phyloP scores from a whole-genome alignment of 2,888 invertebrate species.

The Sesia apiformis region DNA sequence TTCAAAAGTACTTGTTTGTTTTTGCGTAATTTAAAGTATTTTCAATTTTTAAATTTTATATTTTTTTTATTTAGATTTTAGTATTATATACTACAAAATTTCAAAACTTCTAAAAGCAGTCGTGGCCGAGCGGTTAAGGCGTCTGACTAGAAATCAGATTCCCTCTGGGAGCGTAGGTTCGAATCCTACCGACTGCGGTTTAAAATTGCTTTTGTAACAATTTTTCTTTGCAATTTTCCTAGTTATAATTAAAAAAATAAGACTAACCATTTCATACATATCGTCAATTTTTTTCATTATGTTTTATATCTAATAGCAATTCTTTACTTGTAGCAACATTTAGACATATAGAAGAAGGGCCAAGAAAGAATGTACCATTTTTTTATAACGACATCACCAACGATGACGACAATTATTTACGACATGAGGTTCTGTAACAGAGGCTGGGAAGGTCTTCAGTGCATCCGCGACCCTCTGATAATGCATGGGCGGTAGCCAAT shows the following conservation, averaged over 20 bases:
- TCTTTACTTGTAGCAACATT: background rate
- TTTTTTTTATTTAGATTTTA: too few relatives aligned
- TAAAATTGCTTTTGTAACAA: constrained; percentile 19
- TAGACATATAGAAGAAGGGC: background rate
- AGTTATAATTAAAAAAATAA: background rate
- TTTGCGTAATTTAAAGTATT: too few relatives aligned
- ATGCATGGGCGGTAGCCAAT: too few relatives aligned
- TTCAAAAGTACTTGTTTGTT: too few relatives aligned
- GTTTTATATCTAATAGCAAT: constrained; percentile 5
- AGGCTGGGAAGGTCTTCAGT: too few relatives aligned
- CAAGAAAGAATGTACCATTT: too few relatives aligned
- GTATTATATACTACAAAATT: background rate
- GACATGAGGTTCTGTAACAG: too few relatives aligned
- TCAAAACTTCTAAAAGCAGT: constrained; percentile 63
- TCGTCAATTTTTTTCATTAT: background rate
- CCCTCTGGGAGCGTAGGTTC: constrained; percentile 94
- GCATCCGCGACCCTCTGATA: too few relatives aligned
- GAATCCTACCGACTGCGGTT: constrained; percentile 89
- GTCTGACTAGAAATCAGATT: constrained; percentile 93
- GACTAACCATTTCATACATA: background rate
- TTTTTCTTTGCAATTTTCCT: constrained; percentile 15
- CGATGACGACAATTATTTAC: too few relatives aligned
- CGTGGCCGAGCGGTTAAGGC: constrained; percentile 93
- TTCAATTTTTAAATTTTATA: too few relatives aligned
- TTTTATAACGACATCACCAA: too few relatives aligned